Base-by-base conservation (phyloP, 2,113 vertebrate species). In the Rhinoptilus africanus region DNA sequence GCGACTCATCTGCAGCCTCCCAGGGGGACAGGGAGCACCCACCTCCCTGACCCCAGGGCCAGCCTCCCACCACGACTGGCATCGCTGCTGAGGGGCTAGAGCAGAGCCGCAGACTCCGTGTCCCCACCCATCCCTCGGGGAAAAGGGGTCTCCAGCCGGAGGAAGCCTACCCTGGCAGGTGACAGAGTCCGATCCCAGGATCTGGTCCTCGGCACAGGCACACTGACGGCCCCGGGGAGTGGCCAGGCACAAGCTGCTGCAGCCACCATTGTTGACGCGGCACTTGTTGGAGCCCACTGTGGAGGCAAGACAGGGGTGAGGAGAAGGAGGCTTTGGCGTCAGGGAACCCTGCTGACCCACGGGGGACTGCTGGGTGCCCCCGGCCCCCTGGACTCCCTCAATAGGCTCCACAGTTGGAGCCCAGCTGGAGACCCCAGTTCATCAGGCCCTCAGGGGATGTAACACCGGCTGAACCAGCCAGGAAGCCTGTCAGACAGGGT, bases 161-260 rank as follows among this genome's bases (percentile, higher is more conserved):
- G 28, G 10, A 9, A 28, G 41, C 87, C 4, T 98, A 99, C 99
- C 99, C 98, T 98, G 97, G 96, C 99, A 99, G 91, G 99, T 99
- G 98, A 99, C 99, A 1, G 98, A 97, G 56, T 99, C 98, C 0
- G 8, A 0, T 12, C 98, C 98, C 92, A 99, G 98, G 93, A 99
- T 97, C 97, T 99, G 99, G 96, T 99, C 99, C 90, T 99, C 99
- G 0, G 99, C 99, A 2, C 99, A 99, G 92, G 98, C 99, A 4
- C 99, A 99, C 68, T 98, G 99, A 26, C 99, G 98, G 59, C 99
- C 98, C 8, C 97, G 95, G 0, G 99, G 99, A 18, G 98, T 99
- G 84, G 99, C 99, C 84, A 99, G 98, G 95, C 99, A 99, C 88
- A 99, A 97, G 94, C 99, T 99, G 98, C 99, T 99, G 94, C 99